Evolutionary conservation across 2,113 vertebrate species (phyloP).

Genomic region (Amphilophus citrinellus): DNA sequence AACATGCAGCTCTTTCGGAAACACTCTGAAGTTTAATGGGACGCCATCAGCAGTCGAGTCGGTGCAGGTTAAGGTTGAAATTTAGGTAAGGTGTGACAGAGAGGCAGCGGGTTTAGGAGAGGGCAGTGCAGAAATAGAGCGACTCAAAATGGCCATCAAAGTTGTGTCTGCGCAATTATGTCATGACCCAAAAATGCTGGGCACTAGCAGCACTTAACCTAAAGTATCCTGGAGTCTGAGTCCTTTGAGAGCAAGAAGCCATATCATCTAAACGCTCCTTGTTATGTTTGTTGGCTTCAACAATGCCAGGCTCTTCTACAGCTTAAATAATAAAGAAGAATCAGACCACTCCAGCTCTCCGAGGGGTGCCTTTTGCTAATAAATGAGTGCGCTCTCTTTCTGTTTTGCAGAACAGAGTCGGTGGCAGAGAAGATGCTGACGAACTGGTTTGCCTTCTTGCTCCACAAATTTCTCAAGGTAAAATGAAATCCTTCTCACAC

Average conservation of each 20-base stretch:
- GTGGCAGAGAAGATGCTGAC: constrained; percentile 92
- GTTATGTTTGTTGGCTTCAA: constrained; percentile 32
- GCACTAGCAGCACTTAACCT: constrained; percentile 51
- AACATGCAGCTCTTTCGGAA: constrained; percentile 42
- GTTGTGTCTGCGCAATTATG: constrained; percentile 51
- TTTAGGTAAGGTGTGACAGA: not conserved
- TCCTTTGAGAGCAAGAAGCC: constrained; percentile 31
- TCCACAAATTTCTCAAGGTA: constrained; percentile 96
- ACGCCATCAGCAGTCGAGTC: constrained; percentile 3
- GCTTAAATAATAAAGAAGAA: constrained; percentile 65
- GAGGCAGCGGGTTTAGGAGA: not conserved
- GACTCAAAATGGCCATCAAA: constrained; percentile 27
- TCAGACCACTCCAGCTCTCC: constrained; percentile 48
- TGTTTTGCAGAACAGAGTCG: constrained; percentile 84
- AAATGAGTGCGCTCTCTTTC: constrained; percentile 36
- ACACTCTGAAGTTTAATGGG: constrained; percentile 38
- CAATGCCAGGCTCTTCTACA: constrained; percentile 25
- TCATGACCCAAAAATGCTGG: constrained; percentile 64
- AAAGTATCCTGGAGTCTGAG: not conserved
- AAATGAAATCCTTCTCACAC: constrained; percentile 26
- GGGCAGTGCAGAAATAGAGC: constrained; percentile 17
- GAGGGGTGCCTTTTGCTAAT: constrained; percentile 51
- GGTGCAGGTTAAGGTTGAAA: constrained; percentile 28
- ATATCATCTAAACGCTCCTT: constrained; percentile 32
- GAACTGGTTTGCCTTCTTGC: constrained; percentile 95